phyloP scores from a whole-genome alignment of 2,888 invertebrate species.

The Drosophila ochracea region DNA sequence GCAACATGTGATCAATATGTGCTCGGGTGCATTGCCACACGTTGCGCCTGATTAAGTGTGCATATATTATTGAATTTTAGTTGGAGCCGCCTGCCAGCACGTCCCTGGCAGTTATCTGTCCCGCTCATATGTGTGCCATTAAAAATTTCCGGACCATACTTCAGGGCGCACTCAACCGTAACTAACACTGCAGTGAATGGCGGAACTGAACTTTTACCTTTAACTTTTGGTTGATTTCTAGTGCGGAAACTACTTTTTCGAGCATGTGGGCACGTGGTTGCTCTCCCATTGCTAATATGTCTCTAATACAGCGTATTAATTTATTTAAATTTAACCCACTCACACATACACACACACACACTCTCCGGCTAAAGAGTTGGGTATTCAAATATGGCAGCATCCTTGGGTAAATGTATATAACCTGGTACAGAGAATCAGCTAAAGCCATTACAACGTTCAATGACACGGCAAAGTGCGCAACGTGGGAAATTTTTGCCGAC shows the following conservation, averaged over 20 bases:
- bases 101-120: constrained; percentile 18
- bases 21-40: constrained; percentile 23
- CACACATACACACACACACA: constrained; percentile 25
- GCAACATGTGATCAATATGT: constrained; percentile 1
- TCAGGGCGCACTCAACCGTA: constrained; percentile 52
- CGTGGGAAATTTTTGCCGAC: constrained; percentile 53
- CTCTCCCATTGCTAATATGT: constrained; percentile 65
- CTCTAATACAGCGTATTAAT: constrained; percentile 78
- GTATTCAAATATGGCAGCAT: constrained; percentile 36
- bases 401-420: constrained; percentile 25
- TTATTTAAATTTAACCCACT: constrained; percentile 70
- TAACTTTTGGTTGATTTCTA: constrained; percentile 67
- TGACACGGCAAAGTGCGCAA: constrained; percentile 77
- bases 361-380: constrained; percentile 10
- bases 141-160: constrained; percentile 37
- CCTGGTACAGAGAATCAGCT: constrained; percentile 45
- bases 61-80: constrained; percentile 67
- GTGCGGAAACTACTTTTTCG: constrained; percentile 44
- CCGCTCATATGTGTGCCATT: constrained; percentile 18
- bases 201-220: constrained; percentile 68
- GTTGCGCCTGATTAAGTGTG: constrained; percentile 52
- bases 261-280: constrained; percentile 4
- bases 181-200: constrained; percentile 51
- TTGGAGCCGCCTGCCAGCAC: constrained; percentile 44
- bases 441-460: constrained; percentile 77